Conservation (phyloP, 35 echinoderm and acorn worm species). For the Eucidaris tribuloides region DNA sequence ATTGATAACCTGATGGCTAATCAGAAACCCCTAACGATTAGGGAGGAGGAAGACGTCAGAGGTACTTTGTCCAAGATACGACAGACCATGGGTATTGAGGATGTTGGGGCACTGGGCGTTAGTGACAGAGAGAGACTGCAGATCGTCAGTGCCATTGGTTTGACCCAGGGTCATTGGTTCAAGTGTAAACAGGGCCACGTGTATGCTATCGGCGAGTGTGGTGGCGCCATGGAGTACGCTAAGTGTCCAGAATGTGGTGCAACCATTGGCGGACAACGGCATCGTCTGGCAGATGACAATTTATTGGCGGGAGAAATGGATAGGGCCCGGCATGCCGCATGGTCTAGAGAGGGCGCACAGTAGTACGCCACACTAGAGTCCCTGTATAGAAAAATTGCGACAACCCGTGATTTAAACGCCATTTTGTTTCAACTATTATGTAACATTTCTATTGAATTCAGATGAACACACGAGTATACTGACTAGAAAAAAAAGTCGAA, state of each 20-base stretch:
- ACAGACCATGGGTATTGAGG: not conserved
- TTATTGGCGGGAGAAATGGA: conserved; percentile 72
- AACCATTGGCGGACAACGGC: conserved; percentile 54
- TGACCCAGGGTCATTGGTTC: conserved; percentile 72
- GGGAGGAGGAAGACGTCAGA: not conserved
- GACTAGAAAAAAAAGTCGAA: no score
- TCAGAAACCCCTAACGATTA: not conserved
- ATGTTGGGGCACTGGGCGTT: conserved; percentile 20
- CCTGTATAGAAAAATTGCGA: no score
- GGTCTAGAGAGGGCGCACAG: conserved; percentile 44
- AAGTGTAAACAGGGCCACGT: conserved; percentile 78
- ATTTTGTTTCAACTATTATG: no score
- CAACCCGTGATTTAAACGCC: no score
- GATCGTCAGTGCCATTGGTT: conserved; percentile 58
- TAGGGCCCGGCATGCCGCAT: conserved; percentile 53
- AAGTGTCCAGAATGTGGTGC: conserved; percentile 56
- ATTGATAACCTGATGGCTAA: not conserved
- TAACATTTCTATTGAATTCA: no score
- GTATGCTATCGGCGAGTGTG: conserved; percentile 78
- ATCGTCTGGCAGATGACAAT: conserved; percentile 44
- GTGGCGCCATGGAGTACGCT: conserved; percentile 56
- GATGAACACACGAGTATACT: no score
- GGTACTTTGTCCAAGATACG: not conserved
- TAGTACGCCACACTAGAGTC: no score
- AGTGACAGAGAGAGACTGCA: conserved; percentile 51